Base-by-base conservation (phyloP, 2,888 invertebrate genomes). In the Spilarctia lutea region DNA sequence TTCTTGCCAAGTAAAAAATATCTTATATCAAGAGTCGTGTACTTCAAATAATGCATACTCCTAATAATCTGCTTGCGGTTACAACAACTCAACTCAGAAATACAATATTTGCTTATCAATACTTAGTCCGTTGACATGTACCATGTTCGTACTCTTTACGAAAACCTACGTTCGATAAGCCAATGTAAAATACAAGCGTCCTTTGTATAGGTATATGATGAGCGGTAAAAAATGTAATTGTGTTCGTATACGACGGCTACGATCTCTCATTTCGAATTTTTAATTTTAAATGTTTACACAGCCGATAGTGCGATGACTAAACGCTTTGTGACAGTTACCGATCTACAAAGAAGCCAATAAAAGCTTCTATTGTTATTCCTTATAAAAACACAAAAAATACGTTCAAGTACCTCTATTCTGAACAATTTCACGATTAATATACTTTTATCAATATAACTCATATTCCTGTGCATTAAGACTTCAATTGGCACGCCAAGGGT, bases 281-380 rank as follows among this genome's bases (percentile, higher is more conserved):
- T 81, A 86, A 86, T 86, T 86, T 83, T 65, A 52, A 88, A 90
- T 94, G 92, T 94, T 94, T 93, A 89, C 87, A 89, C 93, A 94
- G 94, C 92, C 93, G 93, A 93, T 87, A 84, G 86, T 85, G 84
- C 84, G 88, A 91, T 92, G 93, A 91, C 91, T 92, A 87, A 88
- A 91, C 91, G 87, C 89, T 93, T 91, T 88, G 91, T 92, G 93
- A 93, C 93, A 92, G 91, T 93, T 91, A 91, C 91, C 88, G 90
- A 91, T 92, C 90, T 89, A 93, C 94, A 93, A 94, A 94, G 92
- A 90, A 91, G 94, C 94, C 91, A 94, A 94, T 94, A 94, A 93
- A 92, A 89, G 88, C 86, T 82, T 84, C 92, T 88, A 92, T 94
- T 94, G 93, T 94, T 89, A 85, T 85, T 83, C 86, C 87, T 88